These are phyloP conservation scores for Ectemnius cavifrons DNA, from an alignment of 2,888 invertebrate genomes.

Conservation along the genomic window DNA sequence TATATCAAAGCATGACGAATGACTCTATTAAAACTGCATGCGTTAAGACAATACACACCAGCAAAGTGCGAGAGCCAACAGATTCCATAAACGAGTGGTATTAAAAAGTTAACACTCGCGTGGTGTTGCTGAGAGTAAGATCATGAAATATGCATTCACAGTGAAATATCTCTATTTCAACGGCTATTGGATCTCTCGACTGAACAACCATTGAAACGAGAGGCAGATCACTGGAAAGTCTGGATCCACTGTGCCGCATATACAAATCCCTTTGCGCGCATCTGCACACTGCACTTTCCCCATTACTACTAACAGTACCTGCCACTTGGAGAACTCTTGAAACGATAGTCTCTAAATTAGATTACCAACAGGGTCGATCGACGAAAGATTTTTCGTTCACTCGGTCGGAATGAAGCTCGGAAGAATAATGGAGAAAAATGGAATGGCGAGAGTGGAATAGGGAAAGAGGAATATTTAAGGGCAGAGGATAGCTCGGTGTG, in stretches of 20 bases:
- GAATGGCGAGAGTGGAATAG: not conserved
- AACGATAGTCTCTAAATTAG: not conserved
- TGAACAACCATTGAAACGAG: slow-evolving; percentile 37
- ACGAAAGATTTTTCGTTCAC: no score
- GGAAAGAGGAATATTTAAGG: slow-evolving; percentile 31
- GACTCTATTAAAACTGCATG: no score
- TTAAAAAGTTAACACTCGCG: no score
- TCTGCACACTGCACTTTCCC: not conserved
- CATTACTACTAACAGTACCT: not conserved
- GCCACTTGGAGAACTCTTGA: not conserved
- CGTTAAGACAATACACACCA: no score
- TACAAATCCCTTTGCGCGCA: slow-evolving; percentile 3
- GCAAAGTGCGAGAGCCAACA: no score
- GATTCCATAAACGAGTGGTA: no score
- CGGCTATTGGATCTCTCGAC: slow-evolving; percentile 32
- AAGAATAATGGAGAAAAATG: slow-evolving; percentile 21
- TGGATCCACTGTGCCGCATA: slow-evolving; percentile 18
- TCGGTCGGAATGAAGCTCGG: no score
- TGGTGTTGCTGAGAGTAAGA: no score
- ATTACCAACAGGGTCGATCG: no score
- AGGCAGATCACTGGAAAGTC: slow-evolving; percentile 27
- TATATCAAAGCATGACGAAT: no score
- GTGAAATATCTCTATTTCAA: slow-evolving; percentile 20
- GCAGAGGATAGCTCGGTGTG: no score
- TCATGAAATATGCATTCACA: no score